Percentiles rank a stretch among this genome's conserved stretches.
These are phyloP conservation scores for Rattus norvegicus DNA, from an alignment of 2,113 vertebrate species.

Conservation along the genomic window DNA sequence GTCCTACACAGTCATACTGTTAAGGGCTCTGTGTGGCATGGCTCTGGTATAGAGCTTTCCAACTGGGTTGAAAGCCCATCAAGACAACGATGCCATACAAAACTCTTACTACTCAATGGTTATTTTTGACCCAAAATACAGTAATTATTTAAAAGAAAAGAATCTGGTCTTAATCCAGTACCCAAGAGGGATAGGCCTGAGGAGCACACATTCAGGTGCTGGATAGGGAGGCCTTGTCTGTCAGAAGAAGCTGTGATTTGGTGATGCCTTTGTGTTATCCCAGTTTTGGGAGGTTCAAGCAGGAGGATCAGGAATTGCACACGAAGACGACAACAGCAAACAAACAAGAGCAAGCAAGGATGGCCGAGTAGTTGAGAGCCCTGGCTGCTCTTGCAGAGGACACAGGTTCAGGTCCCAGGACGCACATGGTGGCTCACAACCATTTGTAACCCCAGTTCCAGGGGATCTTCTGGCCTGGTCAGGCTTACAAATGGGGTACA, in stretches of 20 bases:
- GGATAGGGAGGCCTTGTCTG: neutral
- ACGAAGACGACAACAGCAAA: neutral
- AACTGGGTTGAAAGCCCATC: neutral
- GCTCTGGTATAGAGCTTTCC: neutral
- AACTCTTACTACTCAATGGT: neutral
- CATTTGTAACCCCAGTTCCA: neutral
- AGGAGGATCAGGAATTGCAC: neutral
- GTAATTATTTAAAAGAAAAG: conserved; percentile 41
- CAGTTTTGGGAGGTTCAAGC: neutral
- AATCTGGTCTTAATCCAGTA: neutral
- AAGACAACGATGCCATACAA: neutral
- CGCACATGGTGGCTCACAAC: neutral
- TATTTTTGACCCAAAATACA: conserved; percentile 25
- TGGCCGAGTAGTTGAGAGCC: neutral
- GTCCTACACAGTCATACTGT: conserved; percentile 35
- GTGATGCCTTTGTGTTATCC: neutral
- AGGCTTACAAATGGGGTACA: neutral
- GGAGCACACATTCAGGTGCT: neutral
- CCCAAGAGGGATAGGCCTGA: neutral
- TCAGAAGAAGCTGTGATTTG: neutral
- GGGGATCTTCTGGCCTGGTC: neutral
- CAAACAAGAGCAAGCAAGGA: neutral
- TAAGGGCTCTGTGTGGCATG: neutral
- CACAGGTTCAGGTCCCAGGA: neutral
- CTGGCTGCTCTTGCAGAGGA: neutral